phyloP scores from a whole-genome alignment of 1,140 invertebrate species.

The Trypoxylus dichotomus region DNA sequence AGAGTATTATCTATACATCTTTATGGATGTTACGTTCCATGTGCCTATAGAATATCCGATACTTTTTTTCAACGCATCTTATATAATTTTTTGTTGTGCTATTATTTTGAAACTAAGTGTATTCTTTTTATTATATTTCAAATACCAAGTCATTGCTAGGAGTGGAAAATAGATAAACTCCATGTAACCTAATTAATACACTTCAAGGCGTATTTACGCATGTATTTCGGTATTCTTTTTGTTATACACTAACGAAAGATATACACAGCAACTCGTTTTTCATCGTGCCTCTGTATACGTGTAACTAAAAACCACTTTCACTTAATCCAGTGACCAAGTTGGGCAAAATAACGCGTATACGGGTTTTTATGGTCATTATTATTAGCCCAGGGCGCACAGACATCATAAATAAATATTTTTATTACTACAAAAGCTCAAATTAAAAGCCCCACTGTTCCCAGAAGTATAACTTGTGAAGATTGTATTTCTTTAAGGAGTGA shows the following conservation, averaged over 20 bases:
- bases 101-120: too few species aligned
- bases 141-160: too few species aligned
- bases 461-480: background rate
- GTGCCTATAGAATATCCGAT: background rate
- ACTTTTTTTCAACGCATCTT: background rate
- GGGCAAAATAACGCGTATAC: conserved; percentile 29
- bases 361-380: conserved; percentile 28
- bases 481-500: background rate
- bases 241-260: background rate
- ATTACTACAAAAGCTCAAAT: background rate
- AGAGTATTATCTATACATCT: conserved; percentile 12
- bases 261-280: background rate
- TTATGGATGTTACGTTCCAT: background rate
- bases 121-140: too few species aligned
- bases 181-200: conserved; percentile 7
- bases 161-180: too few species aligned
- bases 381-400: background rate
- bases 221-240: conserved; percentile 22
- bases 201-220: background rate
- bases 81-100: background rate
- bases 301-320: conserved; percentile 36
- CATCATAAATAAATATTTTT: conserved; percentile 19
- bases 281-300: background rate
- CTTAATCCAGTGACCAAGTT: conserved; percentile 36
- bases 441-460: background rate